Evolutionary conservation across 2,797 vertebrate genomes (phyloP).

Genomic region (Sylvia borin): DNA sequence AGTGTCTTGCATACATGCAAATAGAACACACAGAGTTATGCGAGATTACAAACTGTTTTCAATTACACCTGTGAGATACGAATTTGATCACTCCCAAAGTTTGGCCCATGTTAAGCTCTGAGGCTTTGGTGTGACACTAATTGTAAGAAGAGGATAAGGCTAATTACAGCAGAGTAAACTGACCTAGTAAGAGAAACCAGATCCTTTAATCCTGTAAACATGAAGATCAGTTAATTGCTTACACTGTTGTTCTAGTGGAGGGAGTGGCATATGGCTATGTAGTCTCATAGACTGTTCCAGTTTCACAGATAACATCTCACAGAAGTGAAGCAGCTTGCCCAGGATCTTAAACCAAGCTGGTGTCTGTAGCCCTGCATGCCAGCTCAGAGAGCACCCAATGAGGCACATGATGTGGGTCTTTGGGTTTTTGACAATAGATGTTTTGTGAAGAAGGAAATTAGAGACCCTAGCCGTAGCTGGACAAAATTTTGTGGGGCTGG

Average conservation of each 20-base stretch:
- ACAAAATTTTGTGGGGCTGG: neutral
- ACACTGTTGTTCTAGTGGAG: neutral
- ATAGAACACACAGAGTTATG: neutral
- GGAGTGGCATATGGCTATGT: neutral
- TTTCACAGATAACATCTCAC: neutral
- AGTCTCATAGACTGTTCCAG: neutral
- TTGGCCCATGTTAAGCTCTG: neutral
- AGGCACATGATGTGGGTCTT: fast-evolving
- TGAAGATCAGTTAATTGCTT: neutral
- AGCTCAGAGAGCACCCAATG: too few relatives aligned
- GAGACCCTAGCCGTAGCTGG: neutral
- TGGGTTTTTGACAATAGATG: fast-evolving
- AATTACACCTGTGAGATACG: fast-evolving
- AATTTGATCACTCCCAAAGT: neutral
- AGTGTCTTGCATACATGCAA: neutral
- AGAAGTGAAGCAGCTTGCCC: neutral
- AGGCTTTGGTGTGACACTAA: neutral
- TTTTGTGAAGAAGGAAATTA: neutral
- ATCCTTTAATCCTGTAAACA: slow-evolving; percentile 43
- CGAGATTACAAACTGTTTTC: neutral
- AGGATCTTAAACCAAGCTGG: neutral
- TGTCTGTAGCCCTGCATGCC: neutral
- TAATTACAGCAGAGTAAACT: slow-evolving; percentile 52
- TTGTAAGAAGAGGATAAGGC: neutral
- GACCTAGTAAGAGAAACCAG: slow-evolving; percentile 3